Evolutionary conservation across 1,140 invertebrate species (phyloP).

Genomic region (Drosophila setifemur): DNA sequence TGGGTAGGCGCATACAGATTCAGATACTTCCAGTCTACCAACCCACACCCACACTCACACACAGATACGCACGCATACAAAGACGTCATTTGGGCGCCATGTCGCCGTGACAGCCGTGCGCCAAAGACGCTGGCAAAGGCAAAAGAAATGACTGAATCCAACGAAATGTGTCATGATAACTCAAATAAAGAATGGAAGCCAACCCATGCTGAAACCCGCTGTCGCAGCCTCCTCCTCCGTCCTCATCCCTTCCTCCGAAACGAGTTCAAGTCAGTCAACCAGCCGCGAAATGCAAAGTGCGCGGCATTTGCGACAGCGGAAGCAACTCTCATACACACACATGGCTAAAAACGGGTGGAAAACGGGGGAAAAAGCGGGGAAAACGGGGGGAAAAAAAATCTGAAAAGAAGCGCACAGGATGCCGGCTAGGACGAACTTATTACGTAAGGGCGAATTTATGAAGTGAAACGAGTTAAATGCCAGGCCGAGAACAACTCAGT

Average conservation of each 20-base stretch:
- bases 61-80: conserved; percentile 24
- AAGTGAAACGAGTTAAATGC: conserved; percentile 80
- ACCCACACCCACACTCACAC: not conserved
- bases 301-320: conserved; percentile 52
- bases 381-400: not conserved
- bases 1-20: conserved; percentile 26
- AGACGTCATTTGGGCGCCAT: conserved; percentile 54
- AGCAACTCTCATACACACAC: conserved; percentile 49
- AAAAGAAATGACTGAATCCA: conserved; percentile 79
- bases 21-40: not conserved
- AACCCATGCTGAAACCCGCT: conserved; percentile 46
- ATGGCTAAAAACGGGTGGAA: conserved; percentile 33
- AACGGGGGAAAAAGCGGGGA: not conserved
- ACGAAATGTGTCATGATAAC: conserved; percentile 80
- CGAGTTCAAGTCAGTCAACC: conserved; percentile 60
- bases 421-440: conserved; percentile 59
- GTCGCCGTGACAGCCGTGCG: conserved; percentile 71
- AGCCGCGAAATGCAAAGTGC: conserved; percentile 76
- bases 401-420: conserved; percentile 15
- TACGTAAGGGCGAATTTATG: conserved; percentile 80
- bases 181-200: conserved; percentile 77
- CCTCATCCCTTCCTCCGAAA: not conserved
- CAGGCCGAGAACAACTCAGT: conserved; percentile 53
- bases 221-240: conserved; percentile 12
- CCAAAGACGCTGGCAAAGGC: conserved; percentile 59